Evolutionary conservation across 2,113 vertebrate genomes (phyloP).

Genomic region (Lonchura striata): DNA sequence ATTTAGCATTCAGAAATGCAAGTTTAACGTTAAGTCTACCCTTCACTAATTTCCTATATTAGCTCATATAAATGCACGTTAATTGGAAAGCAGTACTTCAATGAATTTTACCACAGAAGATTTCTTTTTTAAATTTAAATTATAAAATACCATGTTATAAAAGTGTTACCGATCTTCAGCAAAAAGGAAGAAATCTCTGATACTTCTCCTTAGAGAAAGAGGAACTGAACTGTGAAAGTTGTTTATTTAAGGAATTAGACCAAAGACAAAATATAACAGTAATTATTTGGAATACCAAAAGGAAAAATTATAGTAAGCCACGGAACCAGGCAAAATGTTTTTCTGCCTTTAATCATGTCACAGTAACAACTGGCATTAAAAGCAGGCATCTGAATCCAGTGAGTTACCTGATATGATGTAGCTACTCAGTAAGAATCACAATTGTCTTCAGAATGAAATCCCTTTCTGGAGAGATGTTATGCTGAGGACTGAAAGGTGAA

Average conservation of each 20-base stretch:
- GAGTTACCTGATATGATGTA: not conserved
- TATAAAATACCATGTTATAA: not conserved
- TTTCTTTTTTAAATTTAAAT: not conserved
- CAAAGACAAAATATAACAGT: not conserved
- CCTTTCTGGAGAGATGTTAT: not conserved
- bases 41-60: not conserved
- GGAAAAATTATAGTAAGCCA: not conserved
- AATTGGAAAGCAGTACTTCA: not conserved
- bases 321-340: not conserved
- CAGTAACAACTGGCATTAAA: not conserved
- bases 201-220: not conserved
- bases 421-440: not conserved
- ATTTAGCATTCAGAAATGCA: not conserved
- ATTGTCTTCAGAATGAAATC: not conserved
- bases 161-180: not conserved
- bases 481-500: not conserved
- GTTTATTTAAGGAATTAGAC: not conserved
- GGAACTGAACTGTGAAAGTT: not conserved
- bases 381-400: not conserved
- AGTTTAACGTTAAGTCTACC: not conserved
- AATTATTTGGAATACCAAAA: not conserved
- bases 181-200: not conserved
- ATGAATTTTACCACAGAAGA: not conserved
- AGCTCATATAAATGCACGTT: not conserved
- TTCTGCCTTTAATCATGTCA: not conserved